Conservation (phyloP, 2,888 invertebrate genomes). For the Acronicta alni region DNA sequence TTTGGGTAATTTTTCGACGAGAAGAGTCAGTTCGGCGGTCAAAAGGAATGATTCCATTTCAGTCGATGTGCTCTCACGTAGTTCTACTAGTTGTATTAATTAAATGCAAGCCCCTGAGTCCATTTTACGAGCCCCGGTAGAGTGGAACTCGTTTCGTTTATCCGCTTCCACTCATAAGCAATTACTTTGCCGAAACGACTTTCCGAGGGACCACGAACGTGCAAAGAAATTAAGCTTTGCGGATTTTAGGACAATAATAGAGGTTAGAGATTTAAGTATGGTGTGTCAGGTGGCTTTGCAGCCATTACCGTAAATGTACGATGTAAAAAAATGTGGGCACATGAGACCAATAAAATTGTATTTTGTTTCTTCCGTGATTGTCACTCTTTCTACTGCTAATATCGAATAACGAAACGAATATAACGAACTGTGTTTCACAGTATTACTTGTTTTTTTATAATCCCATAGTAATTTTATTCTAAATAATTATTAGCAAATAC, state of each 20-base stretch:
- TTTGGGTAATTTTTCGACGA: conserved; percentile 74
- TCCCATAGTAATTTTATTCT: too few species aligned
- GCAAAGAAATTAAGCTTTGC: conserved; percentile 83
- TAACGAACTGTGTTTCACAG: too few species aligned
- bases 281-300: conserved; percentile 55
- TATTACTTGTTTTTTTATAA: too few species aligned
- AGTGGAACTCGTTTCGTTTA: conserved; percentile 86
- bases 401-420: too few species aligned
- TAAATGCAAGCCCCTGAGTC: conserved; percentile 87
- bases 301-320: conserved; percentile 26
- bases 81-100: conserved; percentile 84
- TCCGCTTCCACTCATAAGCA: conserved; percentile 88
- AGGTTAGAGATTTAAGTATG: conserved; percentile 70
- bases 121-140: conserved; percentile 83
- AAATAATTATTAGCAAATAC: too few species aligned
- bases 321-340: conserved; percentile 20
- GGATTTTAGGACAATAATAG: conserved; percentile 79
- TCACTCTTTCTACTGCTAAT: too few species aligned
- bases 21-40: conserved; percentile 76
- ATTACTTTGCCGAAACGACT: conserved; percentile 86
- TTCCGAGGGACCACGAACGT: conserved; percentile 78
- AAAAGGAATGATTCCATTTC: conserved; percentile 83
- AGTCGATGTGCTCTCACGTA: conserved; percentile 81
- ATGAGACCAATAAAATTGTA: too few species aligned
- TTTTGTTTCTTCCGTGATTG: too few species aligned